phyloP scores from a whole-genome alignment of 2,797 vertebrate genomes.

The Chaetophractus vellerosus region DNA sequence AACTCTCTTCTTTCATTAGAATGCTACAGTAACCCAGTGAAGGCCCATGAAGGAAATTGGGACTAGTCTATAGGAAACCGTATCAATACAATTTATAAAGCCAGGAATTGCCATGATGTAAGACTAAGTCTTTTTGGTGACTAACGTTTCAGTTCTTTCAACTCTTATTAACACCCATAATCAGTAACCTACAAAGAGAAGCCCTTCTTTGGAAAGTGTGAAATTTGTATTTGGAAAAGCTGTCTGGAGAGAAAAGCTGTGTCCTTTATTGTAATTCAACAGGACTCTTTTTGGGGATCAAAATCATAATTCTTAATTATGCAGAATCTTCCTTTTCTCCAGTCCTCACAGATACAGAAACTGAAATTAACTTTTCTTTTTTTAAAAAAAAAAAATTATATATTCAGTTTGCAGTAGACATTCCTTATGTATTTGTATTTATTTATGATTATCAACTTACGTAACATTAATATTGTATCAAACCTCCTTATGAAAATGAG shows the following conservation, averaged over 20 bases:
- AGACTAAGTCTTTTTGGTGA: slow-evolving; percentile 89
- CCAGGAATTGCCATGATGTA: slow-evolving; percentile 88
- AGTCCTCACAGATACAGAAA: slow-evolving; percentile 93
- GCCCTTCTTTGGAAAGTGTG: slow-evolving; percentile 85
- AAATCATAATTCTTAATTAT: slow-evolving; percentile 91
- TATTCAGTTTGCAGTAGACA: slow-evolving; percentile 98
- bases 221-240: slow-evolving; percentile 87
- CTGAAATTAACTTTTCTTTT: slow-evolving; percentile 95
- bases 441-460: slow-evolving; percentile 98
- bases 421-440: slow-evolving; percentile 99
- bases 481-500: slow-evolving; percentile 92
- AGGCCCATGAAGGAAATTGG: slow-evolving; percentile 88
- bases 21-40: slow-evolving; percentile 87
- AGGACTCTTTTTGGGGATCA: slow-evolving; percentile 87
- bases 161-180: slow-evolving; percentile 92
- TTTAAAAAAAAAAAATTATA: slow-evolving; percentile 89
- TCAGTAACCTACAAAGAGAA: slow-evolving; percentile 88
- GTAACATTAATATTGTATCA: slow-evolving; percentile 94
- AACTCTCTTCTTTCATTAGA: slow-evolving; percentile 92
- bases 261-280: slow-evolving; percentile 85
- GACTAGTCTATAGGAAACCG: slow-evolving; percentile 82
- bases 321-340: slow-evolving; percentile 92
- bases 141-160: slow-evolving; percentile 91
- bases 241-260: slow-evolving; percentile 85
- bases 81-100: slow-evolving; percentile 83